phyloP scores from a whole-genome alignment of 2,113 vertebrate species.

The Hepsetus odoe region DNA sequence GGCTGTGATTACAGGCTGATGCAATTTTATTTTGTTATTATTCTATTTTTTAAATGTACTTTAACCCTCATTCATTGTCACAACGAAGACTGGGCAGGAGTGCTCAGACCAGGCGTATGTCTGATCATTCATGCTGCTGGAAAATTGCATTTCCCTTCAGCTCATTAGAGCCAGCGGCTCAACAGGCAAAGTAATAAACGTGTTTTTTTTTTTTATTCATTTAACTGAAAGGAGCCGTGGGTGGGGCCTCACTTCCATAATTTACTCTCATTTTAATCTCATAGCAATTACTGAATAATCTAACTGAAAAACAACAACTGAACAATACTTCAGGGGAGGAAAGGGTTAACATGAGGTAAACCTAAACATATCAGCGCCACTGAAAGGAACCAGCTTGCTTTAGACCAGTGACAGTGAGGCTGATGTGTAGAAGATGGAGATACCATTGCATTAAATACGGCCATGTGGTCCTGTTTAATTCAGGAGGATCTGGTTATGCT shows the following conservation, averaged over 20 bases:
- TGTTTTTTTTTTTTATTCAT: neutral
- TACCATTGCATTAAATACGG: conserved; percentile 9
- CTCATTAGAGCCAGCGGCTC: neutral
- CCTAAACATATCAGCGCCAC: neutral
- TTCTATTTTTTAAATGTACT: too few species aligned
- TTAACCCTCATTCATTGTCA: too few species aligned
- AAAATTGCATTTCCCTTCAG: neutral
- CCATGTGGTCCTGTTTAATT: conserved; percentile 38
- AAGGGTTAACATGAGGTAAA: neutral
- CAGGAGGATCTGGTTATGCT: conserved; percentile 16
- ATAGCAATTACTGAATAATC: neutral
- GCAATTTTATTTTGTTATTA: too few species aligned
- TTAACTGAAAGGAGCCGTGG: too few species aligned
- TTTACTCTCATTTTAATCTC: neutral
- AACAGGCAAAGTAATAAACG: neutral
- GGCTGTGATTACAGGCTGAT: too few species aligned
- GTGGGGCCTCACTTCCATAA: neutral
- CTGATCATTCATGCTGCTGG: neutral
- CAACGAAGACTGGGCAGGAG: too few species aligned
- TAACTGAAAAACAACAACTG: neutral
- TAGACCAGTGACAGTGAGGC: conserved; percentile 15
- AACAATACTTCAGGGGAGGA: neutral
- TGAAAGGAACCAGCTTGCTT: neutral
- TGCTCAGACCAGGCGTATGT: neutral
- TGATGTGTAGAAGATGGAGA: conserved; percentile 9